Conservation (phyloP, 1,140 invertebrate genomes). For the Drosophila novamexicana region DNA sequence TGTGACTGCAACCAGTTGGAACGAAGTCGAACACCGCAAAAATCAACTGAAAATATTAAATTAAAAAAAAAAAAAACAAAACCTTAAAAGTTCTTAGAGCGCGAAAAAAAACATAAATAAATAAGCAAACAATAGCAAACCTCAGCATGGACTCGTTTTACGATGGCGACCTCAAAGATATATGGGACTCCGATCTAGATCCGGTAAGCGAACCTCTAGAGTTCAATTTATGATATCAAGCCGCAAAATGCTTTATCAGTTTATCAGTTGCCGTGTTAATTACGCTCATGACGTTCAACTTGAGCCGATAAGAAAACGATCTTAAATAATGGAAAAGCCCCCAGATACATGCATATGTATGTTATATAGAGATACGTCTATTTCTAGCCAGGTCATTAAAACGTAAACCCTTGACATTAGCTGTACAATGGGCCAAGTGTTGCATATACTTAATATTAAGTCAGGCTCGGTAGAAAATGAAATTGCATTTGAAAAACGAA, state of each 20-base stretch:
- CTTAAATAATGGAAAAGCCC: slow-evolving; percentile 1
- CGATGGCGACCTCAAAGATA: slow-evolving; percentile 90
- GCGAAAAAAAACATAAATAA: slow-evolving; percentile 41
- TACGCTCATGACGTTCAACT: slow-evolving; percentile 8
- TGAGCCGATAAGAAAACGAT: slow-evolving; percentile 7
- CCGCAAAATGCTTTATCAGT: slow-evolving; percentile 37
- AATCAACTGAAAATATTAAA: slow-evolving; percentile 32
- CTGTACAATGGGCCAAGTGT: slow-evolving; percentile 31
- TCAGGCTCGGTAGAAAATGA: slow-evolving; percentile 29
- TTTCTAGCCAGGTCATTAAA: slow-evolving; percentile 1
- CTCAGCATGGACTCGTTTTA: slow-evolving; percentile 88
- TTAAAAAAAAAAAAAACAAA: slow-evolving; percentile 1
- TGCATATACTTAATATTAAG: slow-evolving; percentile 4
- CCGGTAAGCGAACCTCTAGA: slow-evolving; percentile 86
- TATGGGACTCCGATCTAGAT: slow-evolving; percentile 91
- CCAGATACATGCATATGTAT: too few relatives aligned
- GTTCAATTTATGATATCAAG: slow-evolving; percentile 16
- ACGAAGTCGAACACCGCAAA: slow-evolving; percentile 55
- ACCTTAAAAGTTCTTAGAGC: slow-evolving; percentile 64
- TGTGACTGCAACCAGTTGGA: slow-evolving; percentile 74
- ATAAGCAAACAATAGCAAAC: slow-evolving; percentile 12
- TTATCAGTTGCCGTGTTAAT: slow-evolving; percentile 14
- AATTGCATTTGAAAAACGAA: slow-evolving; percentile 58
- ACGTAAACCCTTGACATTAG: slow-evolving; percentile 17
- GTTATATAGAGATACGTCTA: not conserved